Conservation (phyloP, 2,797 vertebrate species). For the Microcaecilia unicolor region DNA sequence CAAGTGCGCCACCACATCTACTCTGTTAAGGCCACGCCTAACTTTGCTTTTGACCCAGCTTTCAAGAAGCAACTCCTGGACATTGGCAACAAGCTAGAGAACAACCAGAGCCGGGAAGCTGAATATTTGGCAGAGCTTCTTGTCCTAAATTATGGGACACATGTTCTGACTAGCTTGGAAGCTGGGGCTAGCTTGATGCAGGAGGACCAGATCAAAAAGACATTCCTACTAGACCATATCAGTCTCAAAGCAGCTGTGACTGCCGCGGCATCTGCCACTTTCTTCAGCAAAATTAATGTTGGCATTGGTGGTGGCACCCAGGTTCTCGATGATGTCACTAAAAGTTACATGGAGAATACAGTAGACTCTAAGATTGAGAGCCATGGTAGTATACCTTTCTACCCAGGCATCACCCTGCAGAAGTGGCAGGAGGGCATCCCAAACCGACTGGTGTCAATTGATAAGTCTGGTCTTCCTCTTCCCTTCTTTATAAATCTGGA, state of each 20-base stretch:
- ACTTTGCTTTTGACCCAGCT: slow-evolving; percentile 43
- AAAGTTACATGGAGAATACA: slow-evolving; percentile 41
- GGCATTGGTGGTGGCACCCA: slow-evolving; percentile 21
- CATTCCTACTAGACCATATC: slow-evolving; percentile 32
- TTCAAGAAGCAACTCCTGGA: slow-evolving; percentile 44
- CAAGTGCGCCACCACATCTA: slow-evolving; percentile 59
- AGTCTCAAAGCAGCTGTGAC: slow-evolving; percentile 18
- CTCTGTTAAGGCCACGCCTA: slow-evolving; percentile 41
- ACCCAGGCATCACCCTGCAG: slow-evolving; percentile 60
- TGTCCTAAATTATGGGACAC: slow-evolving; percentile 56
- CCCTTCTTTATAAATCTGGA: slow-evolving; percentile 46
- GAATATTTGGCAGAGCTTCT: slow-evolving; percentile 56
- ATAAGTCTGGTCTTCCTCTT: slow-evolving; percentile 49
- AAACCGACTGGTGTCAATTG: slow-evolving; percentile 59
- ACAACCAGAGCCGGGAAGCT: slow-evolving; percentile 47
- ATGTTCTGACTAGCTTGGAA: slow-evolving; percentile 52
- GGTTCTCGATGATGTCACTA: slow-evolving; percentile 21
- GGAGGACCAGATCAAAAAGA: slow-evolving; percentile 54
- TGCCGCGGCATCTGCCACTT: slow-evolving; percentile 38
- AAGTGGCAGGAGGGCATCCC: slow-evolving; percentile 60
- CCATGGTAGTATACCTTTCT: slow-evolving; percentile 49
- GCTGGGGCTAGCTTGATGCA: slow-evolving; percentile 52
- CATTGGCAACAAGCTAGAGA: slow-evolving; percentile 56
- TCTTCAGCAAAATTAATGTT: slow-evolving; percentile 47
- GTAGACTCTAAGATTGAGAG: slow-evolving; percentile 48